A percentile compares a stretch with the other conserved stretches of the same genome.
These are phyloP conservation scores for Xestobium rufovillosum DNA, from an alignment of 2,888 invertebrate genomes.

Conservation along the genomic window DNA sequence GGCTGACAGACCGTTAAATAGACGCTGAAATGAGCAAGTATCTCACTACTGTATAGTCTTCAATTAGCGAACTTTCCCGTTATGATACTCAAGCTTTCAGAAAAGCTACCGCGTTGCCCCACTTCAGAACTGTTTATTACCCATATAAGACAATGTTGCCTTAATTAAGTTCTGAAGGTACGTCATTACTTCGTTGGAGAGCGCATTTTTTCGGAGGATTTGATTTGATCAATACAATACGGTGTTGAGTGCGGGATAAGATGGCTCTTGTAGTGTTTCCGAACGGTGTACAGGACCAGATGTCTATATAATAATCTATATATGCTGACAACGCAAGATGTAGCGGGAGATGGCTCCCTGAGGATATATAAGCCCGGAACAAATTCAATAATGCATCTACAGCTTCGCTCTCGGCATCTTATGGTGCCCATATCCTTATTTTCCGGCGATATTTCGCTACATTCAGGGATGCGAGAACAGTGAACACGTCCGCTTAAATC, in stretches of 20 bases:
- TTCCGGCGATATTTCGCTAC: conserved; percentile 25
- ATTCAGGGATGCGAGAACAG: conserved; percentile 36
- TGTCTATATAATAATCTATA: conserved; percentile 48
- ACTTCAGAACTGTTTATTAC: conserved; percentile 33
- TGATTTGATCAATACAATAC: no score
- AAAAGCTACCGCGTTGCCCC: conserved; percentile 30
- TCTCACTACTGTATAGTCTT: conserved; percentile 41
- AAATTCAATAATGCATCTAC: conserved; percentile 45
- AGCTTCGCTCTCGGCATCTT: conserved; percentile 30
- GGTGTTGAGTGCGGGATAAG: no score
- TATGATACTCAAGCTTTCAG: conserved; percentile 31
- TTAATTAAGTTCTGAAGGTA: conserved; percentile 36
- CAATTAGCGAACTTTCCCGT: conserved; percentile 43
- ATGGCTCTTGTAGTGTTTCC: no score
- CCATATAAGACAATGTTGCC: conserved; percentile 34
- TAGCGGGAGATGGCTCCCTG: conserved; percentile 40
- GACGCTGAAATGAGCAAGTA: conserved; percentile 41
- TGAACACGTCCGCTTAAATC: conserved; percentile 37
- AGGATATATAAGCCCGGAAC: conserved; percentile 44
- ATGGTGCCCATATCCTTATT: conserved; percentile 22
- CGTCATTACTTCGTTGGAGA: no score
- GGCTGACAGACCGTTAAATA: conserved; percentile 40
- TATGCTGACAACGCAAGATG: conserved; percentile 46
- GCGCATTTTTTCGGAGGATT: no score
- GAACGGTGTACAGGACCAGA: conserved; percentile 42